Conservation (phyloP, 2,113 vertebrate genomes). For the Arothron firmamentum region DNA sequence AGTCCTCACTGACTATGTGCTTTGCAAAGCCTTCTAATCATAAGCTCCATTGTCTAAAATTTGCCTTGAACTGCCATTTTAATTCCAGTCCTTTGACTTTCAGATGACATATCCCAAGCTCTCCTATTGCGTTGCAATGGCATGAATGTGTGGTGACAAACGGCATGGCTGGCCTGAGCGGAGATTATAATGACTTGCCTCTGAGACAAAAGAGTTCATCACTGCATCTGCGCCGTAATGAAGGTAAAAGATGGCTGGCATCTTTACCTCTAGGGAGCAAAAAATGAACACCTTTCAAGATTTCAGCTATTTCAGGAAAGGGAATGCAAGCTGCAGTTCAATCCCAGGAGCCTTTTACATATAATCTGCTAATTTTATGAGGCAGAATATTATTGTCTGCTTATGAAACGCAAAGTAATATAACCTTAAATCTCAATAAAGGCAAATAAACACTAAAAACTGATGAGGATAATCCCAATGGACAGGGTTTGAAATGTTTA, state of each 20-base stretch:
- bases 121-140: conserved; percentile 33
- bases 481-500: too few relatives aligned
- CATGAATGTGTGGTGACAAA: conserved; percentile 61
- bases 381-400: conserved; percentile 67
- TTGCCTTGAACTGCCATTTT: conserved; percentile 54
- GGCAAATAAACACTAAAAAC: too few relatives aligned
- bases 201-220: conserved; percentile 69
- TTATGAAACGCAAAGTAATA: conserved; percentile 68
- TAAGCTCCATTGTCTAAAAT: conserved; percentile 39
- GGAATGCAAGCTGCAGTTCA: conserved; percentile 29
- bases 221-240: conserved; percentile 66
- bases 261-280: conserved; percentile 60
- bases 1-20: conserved; percentile 35
- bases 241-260: conserved; percentile 67
- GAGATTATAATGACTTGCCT: conserved; percentile 74
- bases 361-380: conserved; percentile 63
- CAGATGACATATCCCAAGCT: conserved; percentile 51
- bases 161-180: conserved; percentile 40
- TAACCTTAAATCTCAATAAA: neutral
- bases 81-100: conserved; percentile 66
- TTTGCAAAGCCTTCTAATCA: conserved; percentile 52
- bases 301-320: conserved; percentile 50
- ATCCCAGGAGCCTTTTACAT: conserved; percentile 60
- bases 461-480: too few relatives aligned
- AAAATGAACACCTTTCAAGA: conserved; percentile 63